Conservation (phyloP, 2,888 invertebrate genomes). For the Laothoe populi region DNA sequence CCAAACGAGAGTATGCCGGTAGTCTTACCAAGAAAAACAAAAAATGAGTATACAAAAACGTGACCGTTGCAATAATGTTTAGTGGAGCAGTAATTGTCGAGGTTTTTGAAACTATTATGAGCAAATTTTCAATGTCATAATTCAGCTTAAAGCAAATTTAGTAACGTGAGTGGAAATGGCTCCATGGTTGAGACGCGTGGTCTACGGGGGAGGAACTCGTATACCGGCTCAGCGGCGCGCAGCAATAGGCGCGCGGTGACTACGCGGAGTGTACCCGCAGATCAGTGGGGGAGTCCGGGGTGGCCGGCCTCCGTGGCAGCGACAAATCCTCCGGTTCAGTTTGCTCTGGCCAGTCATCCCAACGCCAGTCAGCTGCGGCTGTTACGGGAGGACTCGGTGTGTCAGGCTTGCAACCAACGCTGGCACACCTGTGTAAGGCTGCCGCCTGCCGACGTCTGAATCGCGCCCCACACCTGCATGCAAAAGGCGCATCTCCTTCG, state of each 20-base stretch:
- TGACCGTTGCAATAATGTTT: constrained; percentile 51
- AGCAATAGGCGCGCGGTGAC: constrained; percentile 61
- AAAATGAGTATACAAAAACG: constrained; percentile 49
- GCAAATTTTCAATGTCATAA: constrained; percentile 16
- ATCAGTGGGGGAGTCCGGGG: constrained; percentile 80
- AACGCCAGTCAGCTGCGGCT: constrained; percentile 73
- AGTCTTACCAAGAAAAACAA: constrained; percentile 63
- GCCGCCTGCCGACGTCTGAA: constrained; percentile 96
- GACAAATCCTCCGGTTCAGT: constrained; percentile 96
- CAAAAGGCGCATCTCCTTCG: constrained; percentile 95
- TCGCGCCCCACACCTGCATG: constrained; percentile 91
- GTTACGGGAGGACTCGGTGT: constrained; percentile 78
- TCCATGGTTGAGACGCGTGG: constrained; percentile 52
- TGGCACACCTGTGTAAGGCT: constrained; percentile 91
- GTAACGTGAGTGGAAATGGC: constrained; percentile 15
- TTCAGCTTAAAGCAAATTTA: constrained; percentile 23
- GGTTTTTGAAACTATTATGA: constrained; percentile 29
- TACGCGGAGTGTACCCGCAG: constrained; percentile 80
- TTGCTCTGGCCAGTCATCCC: constrained; percentile 89
- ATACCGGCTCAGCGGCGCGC: constrained; percentile 86
- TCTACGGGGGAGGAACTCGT: constrained; percentile 90
- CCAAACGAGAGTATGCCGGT: constrained; percentile 66
- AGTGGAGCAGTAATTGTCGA: constrained; percentile 44
- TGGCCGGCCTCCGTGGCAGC: constrained; percentile 84
- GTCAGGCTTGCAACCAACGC: constrained; percentile 68